These are phyloP conservation scores for Coracopsis vasa DNA, from an alignment of 2,113 vertebrate genomes.

Conservation along the genomic window DNA sequence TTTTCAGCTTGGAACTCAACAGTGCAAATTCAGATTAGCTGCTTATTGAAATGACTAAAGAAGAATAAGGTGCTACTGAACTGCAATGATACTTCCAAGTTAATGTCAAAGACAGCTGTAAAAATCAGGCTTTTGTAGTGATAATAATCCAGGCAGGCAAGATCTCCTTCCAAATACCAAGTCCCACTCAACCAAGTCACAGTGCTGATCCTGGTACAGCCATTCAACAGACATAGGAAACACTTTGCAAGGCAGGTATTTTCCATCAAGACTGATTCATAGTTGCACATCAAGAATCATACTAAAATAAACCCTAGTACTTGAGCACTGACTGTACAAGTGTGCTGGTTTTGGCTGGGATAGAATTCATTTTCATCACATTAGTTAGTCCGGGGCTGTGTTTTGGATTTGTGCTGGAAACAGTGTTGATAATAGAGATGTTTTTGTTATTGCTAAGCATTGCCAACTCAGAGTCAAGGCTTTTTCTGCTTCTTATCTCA, in stretches of 20 bases:
- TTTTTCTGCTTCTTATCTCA: neutral
- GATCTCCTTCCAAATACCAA: neutral
- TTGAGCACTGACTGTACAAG: neutral
- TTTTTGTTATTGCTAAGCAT: neutral
- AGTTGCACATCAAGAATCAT: neutral
- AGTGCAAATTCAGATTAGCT: neutral
- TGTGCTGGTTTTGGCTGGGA: neutral
- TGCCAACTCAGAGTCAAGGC: neutral
- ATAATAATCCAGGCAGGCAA: neutral
- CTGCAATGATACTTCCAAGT: neutral
- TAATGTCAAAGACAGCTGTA: neutral
- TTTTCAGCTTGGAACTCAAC: neutral
- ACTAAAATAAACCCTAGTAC: neutral
- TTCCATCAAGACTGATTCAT: neutral
- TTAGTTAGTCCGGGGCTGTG: neutral
- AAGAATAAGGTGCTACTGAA: neutral
- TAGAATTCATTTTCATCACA: neutral
- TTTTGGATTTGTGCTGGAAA: neutral
- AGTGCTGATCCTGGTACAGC: neutral
- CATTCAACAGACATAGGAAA: neutral
- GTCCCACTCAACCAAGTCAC: neutral
- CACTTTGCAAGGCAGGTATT: neutral
- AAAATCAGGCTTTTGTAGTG: rapidly evolving
- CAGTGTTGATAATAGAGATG: neutral
- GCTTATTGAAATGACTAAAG: neutral